These are phyloP conservation scores for Resseliella maxima DNA, from an alignment of 2,888 invertebrate genomes.

Conservation along the genomic window DNA sequence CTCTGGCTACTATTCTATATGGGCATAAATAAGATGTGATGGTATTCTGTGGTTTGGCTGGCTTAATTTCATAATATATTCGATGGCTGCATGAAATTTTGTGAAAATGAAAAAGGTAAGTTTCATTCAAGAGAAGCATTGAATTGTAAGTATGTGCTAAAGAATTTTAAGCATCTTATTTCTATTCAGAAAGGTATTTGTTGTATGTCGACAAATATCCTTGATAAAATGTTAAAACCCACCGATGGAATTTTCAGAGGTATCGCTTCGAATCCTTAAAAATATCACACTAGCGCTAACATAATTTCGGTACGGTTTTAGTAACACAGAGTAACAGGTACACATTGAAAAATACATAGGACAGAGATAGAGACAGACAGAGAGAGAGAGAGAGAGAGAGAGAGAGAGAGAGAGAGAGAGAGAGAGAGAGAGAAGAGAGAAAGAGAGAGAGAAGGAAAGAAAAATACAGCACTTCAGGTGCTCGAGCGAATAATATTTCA, in stretches of 20 bases:
- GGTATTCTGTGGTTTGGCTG: not conserved
- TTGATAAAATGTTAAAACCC: not conserved
- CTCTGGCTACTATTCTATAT: not conserved
- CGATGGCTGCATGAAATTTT: not conserved
- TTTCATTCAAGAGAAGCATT: not conserved
- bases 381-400: too few relatives aligned
- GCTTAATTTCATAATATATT: slow-evolving; percentile 8
- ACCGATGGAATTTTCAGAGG: not conserved
- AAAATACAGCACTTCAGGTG: too few relatives aligned
- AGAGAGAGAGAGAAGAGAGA: too few relatives aligned
- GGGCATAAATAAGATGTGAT: not conserved
- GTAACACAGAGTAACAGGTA: too few relatives aligned
- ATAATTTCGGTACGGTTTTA: not conserved
- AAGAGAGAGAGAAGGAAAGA: too few relatives aligned
- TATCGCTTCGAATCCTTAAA: not conserved
- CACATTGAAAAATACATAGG: too few relatives aligned
- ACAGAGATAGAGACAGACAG: too few relatives aligned
- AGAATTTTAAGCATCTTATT: slow-evolving; percentile 16
- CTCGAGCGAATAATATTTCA: not conserved
- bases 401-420: too few relatives aligned
- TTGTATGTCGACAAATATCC: not conserved
- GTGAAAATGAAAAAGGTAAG: not conserved
- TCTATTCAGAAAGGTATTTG: not conserved
- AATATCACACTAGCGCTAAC: not conserved
- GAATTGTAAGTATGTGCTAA: slow-evolving; percentile 9